Evolutionary conservation across 2,888 invertebrate genomes (phyloP).

Genomic region (Aphrophora alni): DNA sequence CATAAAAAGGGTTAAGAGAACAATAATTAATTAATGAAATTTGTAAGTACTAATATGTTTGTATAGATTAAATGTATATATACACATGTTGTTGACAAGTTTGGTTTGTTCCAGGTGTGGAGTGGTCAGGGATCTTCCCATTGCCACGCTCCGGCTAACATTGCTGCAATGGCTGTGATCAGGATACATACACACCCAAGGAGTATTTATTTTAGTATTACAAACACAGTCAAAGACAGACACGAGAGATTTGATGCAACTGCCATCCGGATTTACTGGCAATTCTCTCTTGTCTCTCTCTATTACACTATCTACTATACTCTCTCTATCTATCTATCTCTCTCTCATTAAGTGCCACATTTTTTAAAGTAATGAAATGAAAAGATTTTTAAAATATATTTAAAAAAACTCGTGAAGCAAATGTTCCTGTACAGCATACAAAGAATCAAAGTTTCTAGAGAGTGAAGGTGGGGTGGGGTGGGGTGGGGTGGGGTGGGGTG

Average conservation of each 20-base stretch:
- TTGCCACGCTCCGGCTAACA: constrained; percentile 36
- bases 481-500: not conserved
- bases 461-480: constrained; percentile 22
- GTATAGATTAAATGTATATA: too few species aligned
- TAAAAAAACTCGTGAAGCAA: constrained; percentile 52
- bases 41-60: too few species aligned
- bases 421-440: constrained; percentile 63
- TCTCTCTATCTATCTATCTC: constrained; percentile 48
- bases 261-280: constrained; percentile 18
- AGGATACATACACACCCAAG: constrained; percentile 37
- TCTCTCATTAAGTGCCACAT: constrained; percentile 52
- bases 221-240: constrained; percentile 32
- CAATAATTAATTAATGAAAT: too few species aligned
- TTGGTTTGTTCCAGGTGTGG: constrained; percentile 22
- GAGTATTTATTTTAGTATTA: constrained; percentile 42
- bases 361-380: constrained; percentile 46
- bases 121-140: constrained; percentile 19
- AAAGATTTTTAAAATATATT: constrained; percentile 43
- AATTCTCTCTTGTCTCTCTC: constrained; percentile 27
- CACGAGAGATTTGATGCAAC: constrained; percentile 28
- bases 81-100: too few species aligned
- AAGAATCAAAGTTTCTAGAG: constrained; percentile 51
- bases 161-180: constrained; percentile 43
- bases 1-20: too few species aligned
- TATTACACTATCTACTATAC: constrained; percentile 38